These are phyloP conservation scores for Plectus sambesii DNA, from an alignment of 1,140 invertebrate species.

Conservation along the genomic window DNA sequence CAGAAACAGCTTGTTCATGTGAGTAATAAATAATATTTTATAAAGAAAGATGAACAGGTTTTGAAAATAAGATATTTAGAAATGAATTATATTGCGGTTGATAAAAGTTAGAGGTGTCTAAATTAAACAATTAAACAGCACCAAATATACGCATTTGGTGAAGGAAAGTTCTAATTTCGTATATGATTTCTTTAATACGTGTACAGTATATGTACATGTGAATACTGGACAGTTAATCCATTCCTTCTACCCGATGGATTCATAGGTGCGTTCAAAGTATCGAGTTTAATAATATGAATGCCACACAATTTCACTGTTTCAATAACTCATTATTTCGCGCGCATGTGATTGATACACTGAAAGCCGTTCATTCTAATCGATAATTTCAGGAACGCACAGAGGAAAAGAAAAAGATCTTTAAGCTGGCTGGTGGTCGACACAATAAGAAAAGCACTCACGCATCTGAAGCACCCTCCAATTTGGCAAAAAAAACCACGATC, in stretches of 20 bases:
- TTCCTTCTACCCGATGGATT: no score
- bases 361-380: slow-evolving; percentile 51
- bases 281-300: no score
- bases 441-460: slow-evolving; percentile 15
- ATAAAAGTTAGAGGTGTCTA: neutral
- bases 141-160: neutral
- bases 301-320: no score
- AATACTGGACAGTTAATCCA: no score
- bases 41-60: neutral
- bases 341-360: neutral
- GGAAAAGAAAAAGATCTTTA: slow-evolving; percentile 80
- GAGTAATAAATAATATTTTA: slow-evolving; percentile 17
- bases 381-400: slow-evolving; percentile 74
- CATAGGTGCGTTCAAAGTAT: no score
- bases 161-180: slow-evolving; percentile 2
- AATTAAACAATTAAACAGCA: slow-evolving; percentile 3
- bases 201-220: neutral
- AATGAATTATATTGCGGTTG: no score
- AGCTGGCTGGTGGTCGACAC: slow-evolving; percentile 57
- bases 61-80: no score
- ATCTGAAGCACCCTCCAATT: no score
- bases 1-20: slow-evolving; percentile 56
- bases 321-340: no score
- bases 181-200: no score
- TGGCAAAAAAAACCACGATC: no score